These are phyloP conservation scores for Tragelaphus oryx DNA, from an alignment of 2,797 vertebrate species.

Conservation along the genomic window DNA sequence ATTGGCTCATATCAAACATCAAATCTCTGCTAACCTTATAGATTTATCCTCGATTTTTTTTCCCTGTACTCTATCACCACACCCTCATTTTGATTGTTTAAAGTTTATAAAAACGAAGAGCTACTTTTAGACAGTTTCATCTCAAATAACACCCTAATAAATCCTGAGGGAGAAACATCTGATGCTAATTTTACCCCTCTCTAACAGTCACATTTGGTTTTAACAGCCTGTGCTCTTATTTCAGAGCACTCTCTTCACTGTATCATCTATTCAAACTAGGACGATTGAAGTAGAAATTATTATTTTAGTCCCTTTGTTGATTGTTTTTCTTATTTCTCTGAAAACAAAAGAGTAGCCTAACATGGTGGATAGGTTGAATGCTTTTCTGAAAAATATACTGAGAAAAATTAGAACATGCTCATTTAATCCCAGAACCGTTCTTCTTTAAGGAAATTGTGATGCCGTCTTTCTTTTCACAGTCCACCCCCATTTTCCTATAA, in stretches of 20 bases:
- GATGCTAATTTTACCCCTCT: not conserved
- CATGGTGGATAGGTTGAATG: not conserved
- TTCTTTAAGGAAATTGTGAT: not conserved
- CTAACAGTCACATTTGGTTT: not conserved
- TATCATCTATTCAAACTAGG: not conserved
- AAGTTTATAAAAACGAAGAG: not conserved
- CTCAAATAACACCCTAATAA: not conserved
- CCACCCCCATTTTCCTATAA: not conserved
- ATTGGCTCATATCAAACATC: not conserved
- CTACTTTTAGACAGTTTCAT: not conserved
- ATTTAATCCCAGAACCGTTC: not conserved
- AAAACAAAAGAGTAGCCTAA: not conserved
- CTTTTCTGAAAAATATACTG: not conserved
- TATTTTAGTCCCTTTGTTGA: not conserved
- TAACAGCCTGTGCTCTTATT: not conserved
- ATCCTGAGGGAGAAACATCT: not conserved
- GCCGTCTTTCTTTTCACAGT: not conserved
- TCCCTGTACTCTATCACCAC: not conserved
- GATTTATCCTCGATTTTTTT: not conserved
- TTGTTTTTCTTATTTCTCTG: not conserved
- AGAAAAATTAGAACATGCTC: not conserved
- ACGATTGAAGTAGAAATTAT: not conserved
- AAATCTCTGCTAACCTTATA: not conserved
- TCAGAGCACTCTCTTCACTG: not conserved
- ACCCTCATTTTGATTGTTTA: not conserved